Conservation (phyloP, 2,113 vertebrate genomes). For the Perognathus longimembris region DNA sequence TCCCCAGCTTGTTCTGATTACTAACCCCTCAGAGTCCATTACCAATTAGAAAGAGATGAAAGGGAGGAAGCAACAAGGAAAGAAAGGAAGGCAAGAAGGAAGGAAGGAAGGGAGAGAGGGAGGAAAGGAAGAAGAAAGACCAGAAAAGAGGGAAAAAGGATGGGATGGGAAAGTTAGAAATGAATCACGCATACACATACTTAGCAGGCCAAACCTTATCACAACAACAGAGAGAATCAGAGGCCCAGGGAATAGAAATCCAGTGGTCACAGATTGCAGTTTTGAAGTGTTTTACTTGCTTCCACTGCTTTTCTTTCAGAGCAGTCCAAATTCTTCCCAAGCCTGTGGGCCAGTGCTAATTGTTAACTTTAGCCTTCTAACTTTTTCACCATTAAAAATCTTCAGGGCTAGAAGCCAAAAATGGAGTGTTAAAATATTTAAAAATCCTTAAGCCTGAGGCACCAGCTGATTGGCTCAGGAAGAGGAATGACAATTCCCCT, state of each 20-base stretch:
- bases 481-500: background rate
- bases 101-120: too few species aligned
- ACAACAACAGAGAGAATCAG: background rate
- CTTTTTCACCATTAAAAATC: constrained; percentile 56
- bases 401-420: constrained; percentile 56
- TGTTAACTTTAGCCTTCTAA: constrained; percentile 67
- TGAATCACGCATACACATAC: background rate
- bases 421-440: constrained; percentile 72
- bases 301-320: constrained; percentile 56
- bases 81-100: too few species aligned
- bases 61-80: background rate
- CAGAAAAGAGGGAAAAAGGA: rapidly evolving
- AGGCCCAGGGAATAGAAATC: background rate
- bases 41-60: background rate
- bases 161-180: background rate
- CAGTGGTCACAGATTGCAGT: background rate
- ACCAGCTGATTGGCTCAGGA: background rate
- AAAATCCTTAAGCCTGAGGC: background rate
- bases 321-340: constrained; percentile 51
- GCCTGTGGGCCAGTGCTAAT: constrained; percentile 54
- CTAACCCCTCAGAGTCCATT: background rate
- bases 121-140: rapidly evolving
- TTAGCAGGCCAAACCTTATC: background rate
- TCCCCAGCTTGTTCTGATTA: constrained; percentile 34
- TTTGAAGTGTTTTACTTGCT: constrained; percentile 45